These are phyloP conservation scores for pig (Sus scrofa) DNA, from an alignment of 2,113 vertebrate species.

Conservation along the genomic window T2T-Sscrofa CM000813.6:106186001-106186500, in stretches of 20 bases:
- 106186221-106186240: background rate
- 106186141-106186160: background rate
- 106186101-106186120: background rate
- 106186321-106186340: background rate
- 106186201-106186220: background rate
- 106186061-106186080: background rate
- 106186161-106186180: background rate
- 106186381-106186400: background rate
- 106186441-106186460: background rate
- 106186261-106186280: background rate
- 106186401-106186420: constrained; percentile 2
- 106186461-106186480: background rate
- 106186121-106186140: background rate
- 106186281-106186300: background rate
- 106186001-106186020: too few relatives aligned
- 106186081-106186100: constrained; percentile 3
- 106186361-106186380: background rate
- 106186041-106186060: background rate
- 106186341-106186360: background rate
- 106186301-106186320: background rate
- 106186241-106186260: background rate
- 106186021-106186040: too few relatives aligned
- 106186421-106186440: background rate
- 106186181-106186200: background rate
- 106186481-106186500: background rate